A percentile compares a stretch with the other conserved stretches of the same genome.
Evolutionary conservation across 2,797 vertebrate genomes (phyloP).

Genomic region (Petrocephalus sullivani): DNA sequence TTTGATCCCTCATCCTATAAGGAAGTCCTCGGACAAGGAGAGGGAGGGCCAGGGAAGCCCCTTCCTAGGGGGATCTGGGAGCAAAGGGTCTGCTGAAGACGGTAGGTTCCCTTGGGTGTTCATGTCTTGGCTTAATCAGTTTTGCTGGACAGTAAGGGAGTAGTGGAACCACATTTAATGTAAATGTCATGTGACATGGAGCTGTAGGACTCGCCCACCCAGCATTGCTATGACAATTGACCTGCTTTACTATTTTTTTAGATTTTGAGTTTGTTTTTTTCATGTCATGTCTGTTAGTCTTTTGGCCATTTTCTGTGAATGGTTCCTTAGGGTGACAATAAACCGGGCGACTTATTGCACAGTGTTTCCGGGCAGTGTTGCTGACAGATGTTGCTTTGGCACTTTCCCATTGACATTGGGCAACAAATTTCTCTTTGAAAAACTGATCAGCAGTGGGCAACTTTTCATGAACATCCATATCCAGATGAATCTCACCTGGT

Average conservation of each 20-base stretch:
- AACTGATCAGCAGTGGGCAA: not conserved
- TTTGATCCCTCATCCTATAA: conserved; percentile 66
- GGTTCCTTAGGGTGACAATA: not conserved
- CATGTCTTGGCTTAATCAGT: not conserved
- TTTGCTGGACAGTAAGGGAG: not conserved
- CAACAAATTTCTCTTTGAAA: not conserved
- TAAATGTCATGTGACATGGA: not conserved
- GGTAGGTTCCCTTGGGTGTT: conserved; percentile 56
- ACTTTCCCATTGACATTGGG: not conserved
- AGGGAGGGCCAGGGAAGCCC: conserved; percentile 69
- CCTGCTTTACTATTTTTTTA: not conserved
- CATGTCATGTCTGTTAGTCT: not conserved
- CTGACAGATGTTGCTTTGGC: not conserved
- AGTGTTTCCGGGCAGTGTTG: not conserved
- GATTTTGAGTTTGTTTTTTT: not conserved
- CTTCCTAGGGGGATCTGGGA: conserved; percentile 56
- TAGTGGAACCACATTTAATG: not conserved
- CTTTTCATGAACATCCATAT: not conserved
- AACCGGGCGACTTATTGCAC: not conserved
- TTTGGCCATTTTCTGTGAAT: conserved; percentile 8
- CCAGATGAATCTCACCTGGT: not conserved
- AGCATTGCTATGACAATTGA: not conserved
- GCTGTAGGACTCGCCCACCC: not conserved
- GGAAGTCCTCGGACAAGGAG: conserved; percentile 80
- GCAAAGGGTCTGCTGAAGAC: conserved; percentile 72